Base-by-base conservation (phyloP, 1,140 invertebrate species). In the Neocloeon triangulifer region DNA sequence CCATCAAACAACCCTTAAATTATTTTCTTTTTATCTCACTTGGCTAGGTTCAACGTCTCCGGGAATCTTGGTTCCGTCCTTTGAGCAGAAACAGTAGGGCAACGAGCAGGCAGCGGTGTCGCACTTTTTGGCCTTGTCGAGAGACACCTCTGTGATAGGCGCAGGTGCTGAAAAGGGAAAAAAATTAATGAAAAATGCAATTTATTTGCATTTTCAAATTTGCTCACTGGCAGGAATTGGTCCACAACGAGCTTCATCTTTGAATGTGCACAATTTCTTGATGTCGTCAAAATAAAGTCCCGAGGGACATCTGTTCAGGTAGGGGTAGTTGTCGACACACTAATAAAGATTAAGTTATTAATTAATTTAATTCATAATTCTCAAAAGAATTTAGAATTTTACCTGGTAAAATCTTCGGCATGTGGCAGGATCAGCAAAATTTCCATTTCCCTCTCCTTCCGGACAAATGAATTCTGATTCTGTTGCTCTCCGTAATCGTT, bases 11-110 rank as follows among this genome's bases (percentile, higher is more conserved):
- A 23, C 22, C 8, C 12, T 8, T 23, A 23, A 8, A n/a, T n/a
- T n/a, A n/a, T n/a, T n/a, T n/a, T n/a, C n/a, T n/a, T n/a, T n/a
- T n/a, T 18, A 34, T 47, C 49, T 66, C 59, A 84, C 81, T 43
- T 84, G 70, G 48, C 78, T 69, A 9, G 75, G 67, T 29, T 77
- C 68, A 19, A 86, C 54, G 20, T 67, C 71, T 21, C 78, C 81
- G 3, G 84, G 84, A 41, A 88, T 80, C 18, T 67, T 51, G 1
- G 82, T 88, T 5, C 82, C 84, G 55, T 91, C 82, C 46, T 77
- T 76, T 4, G 82, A 86, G 50, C 88, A 94, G 53, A 78, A 91
- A 48, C 89, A 95, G 43, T 89, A 82, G 5, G 88, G 88, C 33
- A 94, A 58, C 29, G 60, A 48, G 46, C 89, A 94, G 25, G 69